Conservation (phyloP, 1,140 invertebrate species). For the Antheraea pernyi region DNA sequence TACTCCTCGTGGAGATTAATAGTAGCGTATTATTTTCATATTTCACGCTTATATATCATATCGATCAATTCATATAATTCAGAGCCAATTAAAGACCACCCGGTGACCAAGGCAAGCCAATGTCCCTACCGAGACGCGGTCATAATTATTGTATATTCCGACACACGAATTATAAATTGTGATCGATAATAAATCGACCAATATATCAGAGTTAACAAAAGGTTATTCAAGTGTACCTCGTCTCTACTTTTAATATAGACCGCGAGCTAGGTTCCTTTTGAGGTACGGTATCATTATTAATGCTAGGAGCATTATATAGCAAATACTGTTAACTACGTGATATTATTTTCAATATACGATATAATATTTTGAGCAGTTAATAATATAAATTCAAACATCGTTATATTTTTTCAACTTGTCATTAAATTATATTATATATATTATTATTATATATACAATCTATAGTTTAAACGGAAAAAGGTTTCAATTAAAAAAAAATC, state of each 20-base stretch:
- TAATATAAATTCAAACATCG: too few relatives aligned
- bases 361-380: too few relatives aligned
- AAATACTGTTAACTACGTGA: background rate
- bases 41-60: too few relatives aligned
- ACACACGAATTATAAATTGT: slow-evolving; percentile 14
- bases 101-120: slow-evolving; percentile 1
- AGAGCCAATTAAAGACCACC: slow-evolving; percentile 7
- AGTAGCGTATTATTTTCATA: background rate
- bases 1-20: background rate
- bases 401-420: too few relatives aligned
- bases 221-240: slow-evolving; percentile 13
- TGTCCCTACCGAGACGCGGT: background rate
- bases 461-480: too few relatives aligned
- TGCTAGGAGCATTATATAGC: too few relatives aligned
- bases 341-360: too few relatives aligned
- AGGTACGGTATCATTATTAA: background rate
- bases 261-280: background rate
- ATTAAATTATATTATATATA: too few relatives aligned
- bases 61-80: background rate
- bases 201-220: slow-evolving; percentile 18
- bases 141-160: slow-evolving; percentile 10
- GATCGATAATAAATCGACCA: slow-evolving; percentile 14
- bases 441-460: too few relatives aligned
- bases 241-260: slow-evolving; percentile 2
- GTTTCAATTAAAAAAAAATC: too few relatives aligned